phyloP scores from a whole-genome alignment of 2,888 invertebrate genomes.

The Meiosimyza decipiens region DNA sequence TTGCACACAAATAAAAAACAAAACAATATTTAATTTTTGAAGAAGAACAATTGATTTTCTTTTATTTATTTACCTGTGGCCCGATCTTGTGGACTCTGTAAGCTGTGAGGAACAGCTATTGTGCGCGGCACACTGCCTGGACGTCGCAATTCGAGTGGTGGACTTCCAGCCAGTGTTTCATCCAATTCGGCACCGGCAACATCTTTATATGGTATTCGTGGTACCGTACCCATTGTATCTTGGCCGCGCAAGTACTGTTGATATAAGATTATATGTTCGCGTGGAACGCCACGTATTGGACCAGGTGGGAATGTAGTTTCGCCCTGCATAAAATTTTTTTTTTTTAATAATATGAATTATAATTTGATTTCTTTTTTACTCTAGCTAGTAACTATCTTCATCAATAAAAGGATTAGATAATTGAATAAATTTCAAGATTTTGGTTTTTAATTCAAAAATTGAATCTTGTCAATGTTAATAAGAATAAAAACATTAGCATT shows the following conservation, averaged over 20 bases:
- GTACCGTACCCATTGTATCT: conserved; percentile 58
- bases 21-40: neutral
- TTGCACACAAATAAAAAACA: neutral
- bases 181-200: conserved; percentile 56
- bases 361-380: neutral
- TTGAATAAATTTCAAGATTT: neutral
- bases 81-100: conserved; percentile 78
- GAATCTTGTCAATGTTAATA: no score
- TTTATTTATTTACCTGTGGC: conserved; percentile 69
- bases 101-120: conserved; percentile 74
- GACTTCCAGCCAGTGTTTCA: conserved; percentile 74
- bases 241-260: conserved; percentile 69
- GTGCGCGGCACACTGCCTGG: conserved; percentile 71
- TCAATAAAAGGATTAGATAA: neutral
- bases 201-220: conserved; percentile 53
- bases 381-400: no score
- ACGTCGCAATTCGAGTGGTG: conserved; percentile 78
- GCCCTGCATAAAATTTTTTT: conserved; percentile 63
- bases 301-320: conserved; percentile 68
- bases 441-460: no score
- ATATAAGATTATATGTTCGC: conserved; percentile 61
- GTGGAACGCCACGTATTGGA: conserved; percentile 56
- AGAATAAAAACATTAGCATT: no score
- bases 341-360: neutral
- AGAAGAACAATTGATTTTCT: neutral